These are phyloP conservation scores for Siphlonurus alternatus DNA, from an alignment of 2,888 invertebrate species.

Conservation along the genomic window DNA sequence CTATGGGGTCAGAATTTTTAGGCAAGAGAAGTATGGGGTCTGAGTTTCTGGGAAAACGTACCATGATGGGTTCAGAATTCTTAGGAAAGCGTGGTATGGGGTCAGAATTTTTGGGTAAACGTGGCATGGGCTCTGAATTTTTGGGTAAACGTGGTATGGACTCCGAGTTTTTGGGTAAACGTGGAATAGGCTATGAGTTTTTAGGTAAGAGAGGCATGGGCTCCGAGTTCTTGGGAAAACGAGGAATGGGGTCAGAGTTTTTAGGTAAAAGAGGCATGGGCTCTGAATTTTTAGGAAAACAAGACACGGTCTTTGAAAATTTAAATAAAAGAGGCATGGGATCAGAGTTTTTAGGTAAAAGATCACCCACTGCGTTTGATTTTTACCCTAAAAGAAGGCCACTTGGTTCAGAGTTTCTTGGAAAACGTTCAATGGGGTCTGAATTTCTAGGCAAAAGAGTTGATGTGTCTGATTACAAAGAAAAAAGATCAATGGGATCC, in stretches of 20 bases:
- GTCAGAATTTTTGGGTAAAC: slow-evolving; percentile 7
- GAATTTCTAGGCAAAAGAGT: too few relatives aligned
- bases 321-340: slow-evolving; percentile 10
- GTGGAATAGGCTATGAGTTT: slow-evolving; percentile 10
- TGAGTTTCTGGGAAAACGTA: slow-evolving; percentile 11
- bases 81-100: slow-evolving; percentile 10
- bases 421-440: slow-evolving; percentile 10
- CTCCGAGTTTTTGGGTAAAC: slow-evolving; percentile 10
- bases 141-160: slow-evolving; percentile 7
- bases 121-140: not conserved
- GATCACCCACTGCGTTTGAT: slow-evolving; percentile 1
- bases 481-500: too few relatives aligned
- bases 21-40: slow-evolving; percentile 11
- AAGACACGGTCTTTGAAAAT: slow-evolving; percentile 8
- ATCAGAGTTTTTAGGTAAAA: slow-evolving; percentile 11
- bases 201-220: slow-evolving; percentile 11
- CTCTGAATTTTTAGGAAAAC: slow-evolving; percentile 13
- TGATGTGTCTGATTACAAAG: too few relatives aligned
- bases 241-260: slow-evolving; percentile 10
- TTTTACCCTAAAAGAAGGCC: slow-evolving; percentile 8
- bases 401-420: slow-evolving; percentile 12
- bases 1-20: slow-evolving; percentile 10
- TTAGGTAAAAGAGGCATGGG: slow-evolving; percentile 10
- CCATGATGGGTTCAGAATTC: slow-evolving; percentile 11
- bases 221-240: slow-evolving; percentile 13